Evolutionary conservation across 2,888 invertebrate genomes (phyloP).

Genomic region (Perizoma flavofasciatum): DNA sequence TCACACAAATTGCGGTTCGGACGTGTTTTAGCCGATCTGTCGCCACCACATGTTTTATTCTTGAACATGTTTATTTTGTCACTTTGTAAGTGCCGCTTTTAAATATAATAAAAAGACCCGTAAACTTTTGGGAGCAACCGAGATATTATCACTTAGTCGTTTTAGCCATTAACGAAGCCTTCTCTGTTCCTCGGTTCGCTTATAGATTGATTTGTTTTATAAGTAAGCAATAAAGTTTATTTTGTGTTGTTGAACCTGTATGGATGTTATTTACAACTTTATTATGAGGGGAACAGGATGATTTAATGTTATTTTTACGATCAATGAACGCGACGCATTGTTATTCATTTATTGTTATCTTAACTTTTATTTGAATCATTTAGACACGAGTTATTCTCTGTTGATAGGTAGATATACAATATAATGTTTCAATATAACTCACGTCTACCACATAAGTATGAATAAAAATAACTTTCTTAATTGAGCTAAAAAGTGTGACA

Average conservation of each 20-base stretch:
- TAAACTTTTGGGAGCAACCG: slow-evolving; percentile 26
- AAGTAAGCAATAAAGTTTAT: slow-evolving; percentile 41
- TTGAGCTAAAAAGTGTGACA: no score
- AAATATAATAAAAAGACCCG: slow-evolving; percentile 28
- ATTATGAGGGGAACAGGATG: slow-evolving; percentile 20
- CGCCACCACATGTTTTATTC: slow-evolving; percentile 42
- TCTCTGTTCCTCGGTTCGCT: slow-evolving; percentile 24
- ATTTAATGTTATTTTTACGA: slow-evolving; percentile 27
- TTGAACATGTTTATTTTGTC: slow-evolving; percentile 44
- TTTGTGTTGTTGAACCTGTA: slow-evolving; percentile 36
- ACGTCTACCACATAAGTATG: no score
- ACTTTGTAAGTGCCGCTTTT: slow-evolving; percentile 47
- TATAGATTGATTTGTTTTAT: slow-evolving; percentile 49
- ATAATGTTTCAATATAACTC: no score
- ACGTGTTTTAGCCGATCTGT: slow-evolving; percentile 40
- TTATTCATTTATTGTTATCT: slow-evolving; percentile 14
- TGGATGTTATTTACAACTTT: slow-evolving; percentile 24
- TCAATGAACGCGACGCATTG: slow-evolving; percentile 19
- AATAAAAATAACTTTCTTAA: no score
- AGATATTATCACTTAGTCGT: slow-evolving; percentile 28
- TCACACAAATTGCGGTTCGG: slow-evolving; percentile 38
- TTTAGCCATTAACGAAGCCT: slow-evolving; percentile 22
- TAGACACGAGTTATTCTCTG: not conserved
- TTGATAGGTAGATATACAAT: no score
- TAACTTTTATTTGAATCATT: slow-evolving; percentile 6